Percentiles rank a stretch among this genome's conserved stretches.
Conservation (phyloP, 1,140 invertebrate genomes). For the Plutomurus gul region DNA sequence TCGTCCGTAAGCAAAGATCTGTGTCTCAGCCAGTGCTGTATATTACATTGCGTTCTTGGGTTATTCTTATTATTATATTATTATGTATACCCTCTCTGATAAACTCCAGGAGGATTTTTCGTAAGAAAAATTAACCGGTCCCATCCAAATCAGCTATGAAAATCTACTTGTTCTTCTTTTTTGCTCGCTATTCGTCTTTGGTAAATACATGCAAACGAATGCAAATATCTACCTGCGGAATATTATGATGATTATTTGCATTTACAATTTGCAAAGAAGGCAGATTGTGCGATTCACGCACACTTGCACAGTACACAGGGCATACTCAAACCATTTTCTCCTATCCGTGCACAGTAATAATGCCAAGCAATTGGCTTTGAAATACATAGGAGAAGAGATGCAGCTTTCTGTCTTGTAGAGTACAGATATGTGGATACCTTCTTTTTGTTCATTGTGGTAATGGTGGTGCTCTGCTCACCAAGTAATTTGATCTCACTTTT, state of each 20-base stretch:
- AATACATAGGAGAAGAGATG: too few relatives aligned
- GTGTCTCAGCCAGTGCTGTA: too few relatives aligned
- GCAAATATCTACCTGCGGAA: not conserved
- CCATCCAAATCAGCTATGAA: constrained; percentile 11
- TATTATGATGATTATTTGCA: constrained; percentile 1
- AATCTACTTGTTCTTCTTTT: not conserved
- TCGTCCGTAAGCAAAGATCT: too few relatives aligned
- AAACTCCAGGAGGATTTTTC: constrained; percentile 17
- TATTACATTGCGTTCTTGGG: too few relatives aligned
- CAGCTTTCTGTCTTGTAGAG: not conserved
- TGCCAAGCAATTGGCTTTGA: too few relatives aligned
- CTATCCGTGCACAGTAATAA: too few relatives aligned
- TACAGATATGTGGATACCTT: not conserved
- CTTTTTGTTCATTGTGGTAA: not conserved
- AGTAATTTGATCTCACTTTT: constrained; percentile 28
- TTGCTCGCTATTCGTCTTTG: not conserved
- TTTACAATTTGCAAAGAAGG: not conserved
- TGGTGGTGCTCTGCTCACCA: not conserved
- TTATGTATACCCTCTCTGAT: too few relatives aligned
- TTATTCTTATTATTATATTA: too few relatives aligned
- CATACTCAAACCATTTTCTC: too few relatives aligned
- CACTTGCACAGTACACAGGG: not conserved
- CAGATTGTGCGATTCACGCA: not conserved
- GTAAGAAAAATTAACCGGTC: not conserved
- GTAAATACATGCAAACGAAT: constrained; percentile 11